Evolutionary conservation across 2,888 invertebrate genomes (phyloP), one percentile per base, ranked within the genome.

Genomic region (Nemoura dubitans): DNA sequence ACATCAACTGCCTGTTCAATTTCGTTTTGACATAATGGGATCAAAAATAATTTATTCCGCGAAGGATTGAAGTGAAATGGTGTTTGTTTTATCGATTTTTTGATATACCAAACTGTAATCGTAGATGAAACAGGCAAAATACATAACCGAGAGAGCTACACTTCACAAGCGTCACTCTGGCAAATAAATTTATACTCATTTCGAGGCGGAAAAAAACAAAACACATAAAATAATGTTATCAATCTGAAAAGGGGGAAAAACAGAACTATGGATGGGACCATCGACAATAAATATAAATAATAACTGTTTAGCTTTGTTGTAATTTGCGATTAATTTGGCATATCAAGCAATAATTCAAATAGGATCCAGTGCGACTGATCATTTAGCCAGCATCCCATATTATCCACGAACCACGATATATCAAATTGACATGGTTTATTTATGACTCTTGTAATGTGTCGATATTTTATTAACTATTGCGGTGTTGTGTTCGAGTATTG

Each of bases 1-100:
- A 36, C 83, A 83, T 83, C 83, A 83, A 36, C 83, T 83, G 83
- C 42, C 76, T 78, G 86, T 78, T 86, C 87, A 78, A 85, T 87
- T 85, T 85, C 30, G 81, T 85, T 85, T 59, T 87, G 59, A 85
- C 36, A 76, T 87, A 85, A 87, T 87, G 85, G 85, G 87, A 85
- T 85, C 80, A 85, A 87, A 85, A 81, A 85, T 87, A 85, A 87
- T 87, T 87, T 85, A 87, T 87, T 85, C 85, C 42, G 21, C 21
- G 81, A 25, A n/a, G 85, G 85, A 83, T 83, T 83, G 43, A 81
- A 81, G 30, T 14, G 30, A 28, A 81, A 81, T 28, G 59, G 59
- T 59, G 59, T 59, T 59, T 59, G 59, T 59, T 59, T 59, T 59
- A 59, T 59, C 59, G 59, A 59, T 59, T 59, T 59, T 59, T 59